These are phyloP conservation scores for Intellagama lesueurii DNA, from an alignment of 2,797 vertebrate genomes.

Conservation along the genomic window DNA sequence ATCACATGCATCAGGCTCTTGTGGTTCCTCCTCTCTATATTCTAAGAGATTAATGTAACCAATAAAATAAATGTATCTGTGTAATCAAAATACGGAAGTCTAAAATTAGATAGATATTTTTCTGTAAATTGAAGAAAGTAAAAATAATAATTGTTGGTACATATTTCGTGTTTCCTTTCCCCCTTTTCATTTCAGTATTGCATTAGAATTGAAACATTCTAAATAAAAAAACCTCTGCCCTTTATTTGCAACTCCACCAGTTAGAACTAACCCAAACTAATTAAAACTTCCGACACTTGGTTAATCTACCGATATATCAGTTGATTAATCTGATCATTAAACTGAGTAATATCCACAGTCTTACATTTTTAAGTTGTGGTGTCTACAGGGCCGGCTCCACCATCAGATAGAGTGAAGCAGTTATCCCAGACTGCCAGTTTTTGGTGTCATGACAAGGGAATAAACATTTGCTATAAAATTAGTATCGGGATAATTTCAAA, in stretches of 20 bases:
- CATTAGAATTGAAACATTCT: background rate
- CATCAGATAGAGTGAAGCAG: no score
- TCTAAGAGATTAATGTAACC: background rate
- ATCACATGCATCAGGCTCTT: background rate
- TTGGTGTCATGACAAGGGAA: no score
- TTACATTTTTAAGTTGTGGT: background rate
- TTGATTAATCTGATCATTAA: background rate
- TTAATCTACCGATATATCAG: background rate
- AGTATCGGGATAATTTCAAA: no score
- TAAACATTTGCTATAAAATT: no score
- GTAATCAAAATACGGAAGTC: background rate
- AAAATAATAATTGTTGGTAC: background rate
- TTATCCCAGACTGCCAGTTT: no score
- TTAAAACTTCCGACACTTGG: background rate
- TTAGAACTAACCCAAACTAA: background rate
- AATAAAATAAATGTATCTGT: background rate
- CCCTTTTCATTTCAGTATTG: background rate
- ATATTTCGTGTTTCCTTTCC: background rate
- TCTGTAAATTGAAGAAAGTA: background rate
- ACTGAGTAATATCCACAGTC: background rate
- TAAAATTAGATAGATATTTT: background rate
- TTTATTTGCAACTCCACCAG: background rate
- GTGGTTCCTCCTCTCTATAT: background rate
- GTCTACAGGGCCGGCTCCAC: background rate
- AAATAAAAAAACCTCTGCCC: background rate